These are phyloP conservation scores for Rhagologus leucostigma DNA, from an alignment of 2,113 vertebrate species.

Conservation along the genomic window DNA sequence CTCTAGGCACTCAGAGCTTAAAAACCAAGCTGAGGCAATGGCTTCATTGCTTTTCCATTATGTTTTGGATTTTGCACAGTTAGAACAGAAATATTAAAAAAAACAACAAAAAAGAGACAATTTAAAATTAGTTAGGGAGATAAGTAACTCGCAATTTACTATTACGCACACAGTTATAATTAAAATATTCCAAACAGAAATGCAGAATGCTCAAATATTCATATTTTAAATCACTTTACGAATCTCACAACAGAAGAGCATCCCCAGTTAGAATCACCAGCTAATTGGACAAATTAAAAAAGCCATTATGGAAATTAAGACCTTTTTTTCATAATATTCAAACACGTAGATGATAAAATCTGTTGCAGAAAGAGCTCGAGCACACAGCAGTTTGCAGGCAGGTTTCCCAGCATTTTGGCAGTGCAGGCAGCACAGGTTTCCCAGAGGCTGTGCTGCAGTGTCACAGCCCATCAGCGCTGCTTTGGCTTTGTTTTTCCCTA, in stretches of 20 bases:
- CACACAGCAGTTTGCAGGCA: not conserved
- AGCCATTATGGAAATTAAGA: not conserved
- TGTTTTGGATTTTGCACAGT: not conserved
- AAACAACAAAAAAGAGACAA: not conserved
- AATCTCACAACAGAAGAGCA: not conserved
- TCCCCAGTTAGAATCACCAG: not conserved
- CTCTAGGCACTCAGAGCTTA: not conserved
- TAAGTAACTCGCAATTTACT: not conserved
- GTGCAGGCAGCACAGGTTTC: not conserved
- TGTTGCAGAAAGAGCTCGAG: not conserved
- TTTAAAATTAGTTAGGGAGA: not conserved
- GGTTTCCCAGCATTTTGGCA: not conserved
- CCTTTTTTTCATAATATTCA: not conserved
- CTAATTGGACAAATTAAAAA: not conserved
- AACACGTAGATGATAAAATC: not conserved
- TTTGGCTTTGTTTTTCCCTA: not conserved
- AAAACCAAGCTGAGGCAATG: not conserved
- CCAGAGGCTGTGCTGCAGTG: not conserved
- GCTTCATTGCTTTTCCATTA: not conserved
- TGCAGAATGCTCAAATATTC: not conserved
- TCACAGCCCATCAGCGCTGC: not conserved
- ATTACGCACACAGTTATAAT: not conserved
- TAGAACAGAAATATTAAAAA: not conserved
- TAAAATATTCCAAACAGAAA: not conserved
- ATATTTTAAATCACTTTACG: not conserved